Percentiles rank a stretch among this genome's conserved stretches.
Conservation (phyloP, 2,113 vertebrate genomes). For the Pelecanus crispus region DNA sequence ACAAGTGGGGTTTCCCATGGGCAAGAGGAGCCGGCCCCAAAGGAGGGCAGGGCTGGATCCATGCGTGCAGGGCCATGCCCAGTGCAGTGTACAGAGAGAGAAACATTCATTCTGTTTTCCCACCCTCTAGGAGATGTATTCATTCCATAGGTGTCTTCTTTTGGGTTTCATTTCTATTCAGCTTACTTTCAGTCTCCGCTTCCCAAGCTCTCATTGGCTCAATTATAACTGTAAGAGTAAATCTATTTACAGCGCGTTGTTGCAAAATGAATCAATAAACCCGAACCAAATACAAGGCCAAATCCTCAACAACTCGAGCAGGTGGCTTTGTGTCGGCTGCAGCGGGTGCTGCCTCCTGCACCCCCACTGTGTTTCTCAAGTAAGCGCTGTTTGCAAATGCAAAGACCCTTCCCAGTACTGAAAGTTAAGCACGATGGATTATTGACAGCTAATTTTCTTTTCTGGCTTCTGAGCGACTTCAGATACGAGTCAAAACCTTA, state of each 20-base stretch:
- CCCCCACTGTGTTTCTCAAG: background rate
- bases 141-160: background rate
- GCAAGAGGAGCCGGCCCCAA: background rate
- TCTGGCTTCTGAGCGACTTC: background rate
- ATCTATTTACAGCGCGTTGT: background rate
- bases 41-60: background rate
- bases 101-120: background rate
- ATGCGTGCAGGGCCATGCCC: background rate
- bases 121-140: background rate
- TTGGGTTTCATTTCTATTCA: background rate
- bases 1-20: fast-evolving
- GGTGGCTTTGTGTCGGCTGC: background rate
- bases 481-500: background rate
- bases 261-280: slow-evolving; percentile 34
- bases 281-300: background rate
- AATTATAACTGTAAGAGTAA: background rate
- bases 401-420: background rate
- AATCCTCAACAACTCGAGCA: background rate
- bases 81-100: background rate
- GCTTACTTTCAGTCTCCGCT: background rate
- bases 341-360: background rate
- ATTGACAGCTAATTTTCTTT: background rate
- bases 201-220: background rate
- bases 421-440: background rate
- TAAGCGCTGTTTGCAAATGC: background rate